These are phyloP conservation scores for Oreochromis aureus DNA, from an alignment of 2,113 vertebrate genomes.

Conservation along the genomic window DNA sequence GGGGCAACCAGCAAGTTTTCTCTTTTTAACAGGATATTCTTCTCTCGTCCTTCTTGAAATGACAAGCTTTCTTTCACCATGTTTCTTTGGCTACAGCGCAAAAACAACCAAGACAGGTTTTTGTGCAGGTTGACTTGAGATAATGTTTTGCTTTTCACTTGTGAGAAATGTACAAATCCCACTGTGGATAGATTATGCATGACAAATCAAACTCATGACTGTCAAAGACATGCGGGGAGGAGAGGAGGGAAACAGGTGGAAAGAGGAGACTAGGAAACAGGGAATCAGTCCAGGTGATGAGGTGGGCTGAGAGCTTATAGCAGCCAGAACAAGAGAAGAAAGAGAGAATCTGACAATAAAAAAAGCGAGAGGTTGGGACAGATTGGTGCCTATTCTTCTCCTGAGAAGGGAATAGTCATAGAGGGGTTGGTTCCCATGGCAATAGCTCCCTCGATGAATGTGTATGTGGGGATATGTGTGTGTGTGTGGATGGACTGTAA, in stretches of 20 bases:
- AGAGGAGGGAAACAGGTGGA: background rate
- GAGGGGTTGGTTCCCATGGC: slow-evolving; percentile 79
- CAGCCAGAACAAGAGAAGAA: background rate
- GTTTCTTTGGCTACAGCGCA: background rate
- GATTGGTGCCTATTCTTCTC: slow-evolving; percentile 75
- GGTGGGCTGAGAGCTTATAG: background rate
- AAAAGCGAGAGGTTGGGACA: slow-evolving; percentile 37
- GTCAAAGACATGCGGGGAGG: background rate
- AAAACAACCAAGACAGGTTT: background rate
- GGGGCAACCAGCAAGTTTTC: background rate
- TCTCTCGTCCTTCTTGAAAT: background rate
- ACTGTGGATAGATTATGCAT: slow-evolving; percentile 15
- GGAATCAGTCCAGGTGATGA: background rate
- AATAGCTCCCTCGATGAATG: slow-evolving; percentile 55
- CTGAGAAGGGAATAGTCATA: slow-evolving; percentile 60
- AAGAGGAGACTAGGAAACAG: background rate
- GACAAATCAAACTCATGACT: slow-evolving; percentile 24
- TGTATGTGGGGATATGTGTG: background rate
- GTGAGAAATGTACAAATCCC: slow-evolving; percentile 13
- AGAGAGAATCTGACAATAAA: slow-evolving; percentile 32
- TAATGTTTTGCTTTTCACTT: background rate
- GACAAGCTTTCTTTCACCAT: background rate
- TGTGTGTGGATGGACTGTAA: background rate
- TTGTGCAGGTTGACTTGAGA: background rate
- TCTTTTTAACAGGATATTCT: slow-evolving; percentile 13